Conservation (phyloP, 2,888 invertebrate species). For the Allacma fusca region DNA sequence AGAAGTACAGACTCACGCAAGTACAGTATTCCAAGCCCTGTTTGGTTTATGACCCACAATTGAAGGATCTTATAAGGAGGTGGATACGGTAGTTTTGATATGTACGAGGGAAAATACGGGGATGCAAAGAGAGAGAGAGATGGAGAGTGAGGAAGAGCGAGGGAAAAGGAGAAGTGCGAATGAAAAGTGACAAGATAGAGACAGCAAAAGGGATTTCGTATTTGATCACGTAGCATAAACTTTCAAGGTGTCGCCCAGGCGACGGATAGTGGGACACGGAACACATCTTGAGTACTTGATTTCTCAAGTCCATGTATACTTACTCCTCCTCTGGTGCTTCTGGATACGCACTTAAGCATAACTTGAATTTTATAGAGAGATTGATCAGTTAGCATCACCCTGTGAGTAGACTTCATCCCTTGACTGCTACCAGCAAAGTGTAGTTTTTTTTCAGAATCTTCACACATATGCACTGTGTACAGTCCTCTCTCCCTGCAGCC, state of each 20-base stretch:
- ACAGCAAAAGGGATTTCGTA: constrained; percentile 47
- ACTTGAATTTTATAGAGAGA: constrained; percentile 23
- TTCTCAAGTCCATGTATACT: constrained; percentile 12
- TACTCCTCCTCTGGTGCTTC: not conserved
- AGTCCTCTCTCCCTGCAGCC: no score
- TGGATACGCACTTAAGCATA: constrained; percentile 6
- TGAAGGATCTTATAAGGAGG: not conserved
- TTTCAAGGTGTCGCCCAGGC: constrained; percentile 29
- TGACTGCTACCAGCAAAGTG: not conserved
- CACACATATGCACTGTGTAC: no score
- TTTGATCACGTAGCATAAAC: constrained; percentile 47
- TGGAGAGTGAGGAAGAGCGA: not conserved
- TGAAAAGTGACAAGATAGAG: constrained; percentile 41
- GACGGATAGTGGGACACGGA: constrained; percentile 25
- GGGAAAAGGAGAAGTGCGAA: constrained; percentile 8
- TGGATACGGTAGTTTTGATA: not conserved
- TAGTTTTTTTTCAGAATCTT: no score
- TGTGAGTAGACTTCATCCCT: constrained; percentile 1
- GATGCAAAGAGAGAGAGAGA: constrained; percentile 12
- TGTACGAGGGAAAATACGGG: not conserved
- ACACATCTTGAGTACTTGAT: constrained; percentile 28
- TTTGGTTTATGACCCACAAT: constrained; percentile 6
- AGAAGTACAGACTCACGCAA: no score
- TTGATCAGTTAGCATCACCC: constrained; percentile 8
- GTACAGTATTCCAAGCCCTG: not conserved